Conservation (phyloP, 1,140 invertebrate genomes). For the Sesamia nonagrioides region DNA sequence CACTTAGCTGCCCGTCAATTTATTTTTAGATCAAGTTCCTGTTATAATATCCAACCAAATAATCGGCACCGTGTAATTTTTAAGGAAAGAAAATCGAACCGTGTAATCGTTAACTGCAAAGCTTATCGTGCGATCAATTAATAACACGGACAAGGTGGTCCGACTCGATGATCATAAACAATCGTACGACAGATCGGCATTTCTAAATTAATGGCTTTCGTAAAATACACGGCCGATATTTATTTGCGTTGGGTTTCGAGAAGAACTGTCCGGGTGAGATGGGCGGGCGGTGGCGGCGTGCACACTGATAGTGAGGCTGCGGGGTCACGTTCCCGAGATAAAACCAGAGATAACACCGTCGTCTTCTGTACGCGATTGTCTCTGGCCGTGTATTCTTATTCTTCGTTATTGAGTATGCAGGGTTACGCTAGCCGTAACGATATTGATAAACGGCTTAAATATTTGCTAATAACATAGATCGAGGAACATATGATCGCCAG, state of each 20-base stretch:
- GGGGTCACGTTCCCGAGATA: constrained; percentile 80
- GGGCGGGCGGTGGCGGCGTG: constrained; percentile 67
- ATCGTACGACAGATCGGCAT: constrained; percentile 73
- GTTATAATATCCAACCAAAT: constrained; percentile 30
- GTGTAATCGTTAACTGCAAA: constrained; percentile 50
- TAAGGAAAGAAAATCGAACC: constrained; percentile 44
- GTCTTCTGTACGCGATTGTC: constrained; percentile 76
- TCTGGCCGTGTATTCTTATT: constrained; percentile 60
- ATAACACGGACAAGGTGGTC: constrained; percentile 77
- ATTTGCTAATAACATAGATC: constrained; percentile 48
- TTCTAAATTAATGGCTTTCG: constrained; percentile 76
- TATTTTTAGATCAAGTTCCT: constrained; percentile 60
- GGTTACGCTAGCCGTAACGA: constrained; percentile 25
- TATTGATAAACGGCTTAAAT: constrained; percentile 41
- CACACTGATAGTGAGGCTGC: constrained; percentile 73
- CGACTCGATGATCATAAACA: constrained; percentile 67
- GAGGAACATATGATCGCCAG: neutral
- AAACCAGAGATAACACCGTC: constrained; percentile 71
- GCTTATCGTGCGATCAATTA: constrained; percentile 78
- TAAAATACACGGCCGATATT: constrained; percentile 67
- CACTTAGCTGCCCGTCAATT: constrained; percentile 51
- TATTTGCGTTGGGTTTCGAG: constrained; percentile 71
- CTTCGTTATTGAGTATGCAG: constrained; percentile 52
- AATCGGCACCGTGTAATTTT: constrained; percentile 37
- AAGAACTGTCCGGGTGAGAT: constrained; percentile 68